Evolutionary conservation across 2,888 invertebrate genomes (phyloP).

Genomic region (Spilarctia lutea): DNA sequence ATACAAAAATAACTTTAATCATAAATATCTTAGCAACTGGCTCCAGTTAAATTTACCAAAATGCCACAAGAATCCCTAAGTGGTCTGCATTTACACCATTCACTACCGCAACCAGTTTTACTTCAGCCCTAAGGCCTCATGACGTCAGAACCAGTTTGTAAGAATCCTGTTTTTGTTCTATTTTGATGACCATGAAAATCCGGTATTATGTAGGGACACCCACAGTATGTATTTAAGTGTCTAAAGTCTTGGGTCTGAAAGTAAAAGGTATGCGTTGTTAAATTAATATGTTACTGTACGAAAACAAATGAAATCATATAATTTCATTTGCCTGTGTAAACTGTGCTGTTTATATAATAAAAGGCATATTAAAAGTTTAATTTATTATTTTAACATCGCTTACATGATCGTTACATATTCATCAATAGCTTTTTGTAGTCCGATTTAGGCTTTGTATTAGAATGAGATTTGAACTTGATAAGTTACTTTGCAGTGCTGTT

Average conservation of each 20-base stretch:
- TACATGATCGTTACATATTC: background rate
- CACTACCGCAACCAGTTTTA: conserved; percentile 14
- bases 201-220: background rate
- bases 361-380: too few relatives aligned
- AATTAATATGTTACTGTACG: background rate
- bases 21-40: background rate
- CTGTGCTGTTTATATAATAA: background rate
- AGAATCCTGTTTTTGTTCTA: conserved; percentile 12
- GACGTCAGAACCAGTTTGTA: conserved; percentile 11
- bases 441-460: too few relatives aligned
- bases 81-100: conserved; percentile 1
- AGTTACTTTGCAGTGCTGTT: too few relatives aligned
- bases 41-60: conserved; percentile 1
- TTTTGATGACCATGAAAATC: conserved; percentile 9
- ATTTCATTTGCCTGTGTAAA: background rate
- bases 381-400: background rate
- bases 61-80: background rate
- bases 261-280: background rate
- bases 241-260: background rate
- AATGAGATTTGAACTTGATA: too few relatives aligned
- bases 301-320: background rate
- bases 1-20: background rate
- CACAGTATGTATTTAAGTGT: background rate
- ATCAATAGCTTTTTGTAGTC: too few relatives aligned
- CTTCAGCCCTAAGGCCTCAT: conserved; percentile 13